Conservation (phyloP, 2,888 invertebrate genomes). For the Nysson spinosus region DNA sequence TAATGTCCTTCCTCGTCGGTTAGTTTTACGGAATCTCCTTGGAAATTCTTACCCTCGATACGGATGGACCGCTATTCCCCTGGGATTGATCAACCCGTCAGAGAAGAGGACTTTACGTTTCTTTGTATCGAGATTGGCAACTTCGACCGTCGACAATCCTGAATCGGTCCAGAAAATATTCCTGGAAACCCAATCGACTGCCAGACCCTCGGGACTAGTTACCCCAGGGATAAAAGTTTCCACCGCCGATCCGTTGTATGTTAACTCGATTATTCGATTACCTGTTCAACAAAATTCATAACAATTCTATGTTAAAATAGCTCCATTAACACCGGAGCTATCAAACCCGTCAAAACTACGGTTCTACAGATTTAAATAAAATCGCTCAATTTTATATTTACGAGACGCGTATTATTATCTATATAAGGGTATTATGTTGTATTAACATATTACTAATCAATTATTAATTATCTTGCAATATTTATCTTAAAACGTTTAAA, state of each 20-base stretch:
- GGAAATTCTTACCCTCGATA: slow-evolving; percentile 83
- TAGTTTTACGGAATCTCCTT: neutral
- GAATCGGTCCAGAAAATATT: slow-evolving; percentile 99
- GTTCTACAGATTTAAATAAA: no score
- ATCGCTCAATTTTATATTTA: no score
- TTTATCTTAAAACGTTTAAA: no score
- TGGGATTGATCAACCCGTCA: slow-evolving; percentile 90
- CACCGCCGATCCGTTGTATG: slow-evolving; percentile 70
- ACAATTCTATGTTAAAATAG: no score
- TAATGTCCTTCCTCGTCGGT: no score
- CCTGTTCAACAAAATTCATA: slow-evolving; percentile 55
- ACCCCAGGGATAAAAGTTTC: slow-evolving; percentile 81
- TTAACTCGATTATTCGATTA: slow-evolving; percentile 66
- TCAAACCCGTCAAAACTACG: no score
- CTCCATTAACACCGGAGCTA: no score
- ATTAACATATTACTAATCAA: no score
- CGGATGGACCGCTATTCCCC: slow-evolving; percentile 97
- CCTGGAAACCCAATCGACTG: slow-evolving; percentile 94
- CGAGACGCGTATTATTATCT: no score
- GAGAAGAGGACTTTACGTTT: slow-evolving; percentile 87
- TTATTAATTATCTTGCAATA: no score
- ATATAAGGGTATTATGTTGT: no score
- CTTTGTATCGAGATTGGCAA: slow-evolving; percentile 89
- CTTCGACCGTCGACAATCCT: slow-evolving; percentile 90
- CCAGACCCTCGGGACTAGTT: slow-evolving; percentile 94